Evolutionary conservation across 2,113 vertebrate genomes (phyloP).

Genomic region (Hippocampus barbouri): DNA sequence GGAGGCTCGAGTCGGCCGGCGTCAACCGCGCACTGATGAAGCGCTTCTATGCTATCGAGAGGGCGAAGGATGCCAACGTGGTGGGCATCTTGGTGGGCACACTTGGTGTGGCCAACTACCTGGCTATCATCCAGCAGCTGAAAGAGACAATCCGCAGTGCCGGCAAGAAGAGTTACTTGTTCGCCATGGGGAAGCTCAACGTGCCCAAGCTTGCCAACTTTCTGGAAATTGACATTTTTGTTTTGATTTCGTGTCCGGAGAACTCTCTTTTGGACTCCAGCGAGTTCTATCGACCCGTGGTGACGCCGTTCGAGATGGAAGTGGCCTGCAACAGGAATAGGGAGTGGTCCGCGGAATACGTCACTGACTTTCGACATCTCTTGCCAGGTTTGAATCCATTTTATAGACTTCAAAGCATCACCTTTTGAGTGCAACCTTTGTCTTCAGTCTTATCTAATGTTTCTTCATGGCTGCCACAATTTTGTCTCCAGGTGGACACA

Average conservation of each 20-base stretch:
- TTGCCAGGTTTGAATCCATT: slow-evolving; percentile 78
- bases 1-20: slow-evolving; percentile 72
- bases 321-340: slow-evolving; percentile 89
- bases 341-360: slow-evolving; percentile 81
- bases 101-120: slow-evolving; percentile 80
- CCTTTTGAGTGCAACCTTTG: neutral
- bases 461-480: neutral
- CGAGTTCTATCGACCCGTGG: slow-evolving; percentile 83
- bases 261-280: slow-evolving; percentile 83
- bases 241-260: slow-evolving; percentile 88
- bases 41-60: slow-evolving; percentile 87
- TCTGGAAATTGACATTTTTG: slow-evolving; percentile 89
- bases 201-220: slow-evolving; percentile 95
- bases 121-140: slow-evolving; percentile 80
- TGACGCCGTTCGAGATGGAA: slow-evolving; percentile 92
- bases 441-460: neutral
- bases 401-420: neutral
- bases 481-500: slow-evolving; percentile 75
- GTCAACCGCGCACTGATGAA: slow-evolving; percentile 83
- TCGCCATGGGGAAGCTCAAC: slow-evolving; percentile 88
- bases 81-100: slow-evolving; percentile 93
- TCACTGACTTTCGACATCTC: slow-evolving; percentile 86
- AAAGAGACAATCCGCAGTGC: slow-evolving; percentile 74
- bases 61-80: slow-evolving; percentile 83
- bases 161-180: slow-evolving; percentile 88